phyloP scores from a whole-genome alignment of 1,140 invertebrate genomes.

The Pantala flavescens region DNA sequence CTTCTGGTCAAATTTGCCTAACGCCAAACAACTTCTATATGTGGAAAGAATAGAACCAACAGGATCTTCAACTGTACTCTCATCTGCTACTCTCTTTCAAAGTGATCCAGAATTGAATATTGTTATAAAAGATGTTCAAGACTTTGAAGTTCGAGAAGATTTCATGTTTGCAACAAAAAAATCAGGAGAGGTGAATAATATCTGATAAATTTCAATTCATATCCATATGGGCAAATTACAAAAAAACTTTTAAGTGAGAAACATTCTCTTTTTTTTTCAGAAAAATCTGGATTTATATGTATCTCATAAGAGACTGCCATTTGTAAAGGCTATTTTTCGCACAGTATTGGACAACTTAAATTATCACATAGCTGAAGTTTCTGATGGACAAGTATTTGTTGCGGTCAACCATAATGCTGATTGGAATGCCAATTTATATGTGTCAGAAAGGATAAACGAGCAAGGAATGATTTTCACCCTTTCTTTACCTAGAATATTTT shows the following conservation, averaged over 20 bases:
- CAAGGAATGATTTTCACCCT: conserved; percentile 51
- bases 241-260: background rate
- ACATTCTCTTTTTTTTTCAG: conserved; percentile 36
- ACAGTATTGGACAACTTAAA: conserved; percentile 67
- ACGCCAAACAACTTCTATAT: conserved; percentile 43
- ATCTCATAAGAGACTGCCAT: conserved; percentile 58
- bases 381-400: conserved; percentile 65
- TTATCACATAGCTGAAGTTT: conserved; percentile 75
- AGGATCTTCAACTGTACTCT: conserved; percentile 47
- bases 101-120: conserved; percentile 33
- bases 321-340: conserved; percentile 63
- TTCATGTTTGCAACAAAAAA: conserved; percentile 74
- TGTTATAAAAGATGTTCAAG: conserved; percentile 57
- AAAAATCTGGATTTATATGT: conserved; percentile 62
- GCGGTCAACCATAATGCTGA: conserved; percentile 57
- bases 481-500: conserved; percentile 71
- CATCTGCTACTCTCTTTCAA: conserved; percentile 37
- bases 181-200: conserved; percentile 28
- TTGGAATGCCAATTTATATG: conserved; percentile 38
- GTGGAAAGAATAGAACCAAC: conserved; percentile 57
- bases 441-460: conserved; percentile 29
- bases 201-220: no score
- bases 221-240: no score
- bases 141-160: conserved; percentile 71
- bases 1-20: conserved; percentile 43